Evolutionary conservation across 2,113 vertebrate genomes (phyloP).

Genomic region (Lanius collurio): DNA sequence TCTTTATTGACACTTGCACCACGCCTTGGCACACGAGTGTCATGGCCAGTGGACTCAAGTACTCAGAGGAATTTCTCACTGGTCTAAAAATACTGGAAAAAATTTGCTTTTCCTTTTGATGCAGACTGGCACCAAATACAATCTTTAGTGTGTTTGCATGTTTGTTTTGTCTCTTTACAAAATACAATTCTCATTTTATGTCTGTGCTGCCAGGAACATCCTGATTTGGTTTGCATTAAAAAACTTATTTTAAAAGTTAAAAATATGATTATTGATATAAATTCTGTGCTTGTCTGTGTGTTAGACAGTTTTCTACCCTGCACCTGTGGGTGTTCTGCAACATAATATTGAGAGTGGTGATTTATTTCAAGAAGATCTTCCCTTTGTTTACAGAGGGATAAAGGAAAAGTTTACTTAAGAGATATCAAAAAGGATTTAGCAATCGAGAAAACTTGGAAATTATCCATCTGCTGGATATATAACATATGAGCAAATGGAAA

Average conservation of each 20-base stretch:
- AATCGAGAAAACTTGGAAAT: conserved; percentile 65
- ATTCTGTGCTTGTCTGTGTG: not conserved
- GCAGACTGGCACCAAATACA: not conserved
- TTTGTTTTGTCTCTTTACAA: not conserved
- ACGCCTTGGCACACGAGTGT: not conserved
- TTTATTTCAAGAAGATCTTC: not conserved
- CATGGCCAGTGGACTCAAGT: not conserved
- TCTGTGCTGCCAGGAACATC: not conserved
- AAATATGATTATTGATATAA: not conserved
- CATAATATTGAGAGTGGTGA: not conserved
- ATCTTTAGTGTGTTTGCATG: not conserved
- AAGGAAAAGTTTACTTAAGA: conserved; percentile 38
- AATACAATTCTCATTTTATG: not conserved
- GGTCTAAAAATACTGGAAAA: not conserved
- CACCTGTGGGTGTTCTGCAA: conserved; percentile 3
- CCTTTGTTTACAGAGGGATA: conserved; percentile 12
- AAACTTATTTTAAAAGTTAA: not conserved
- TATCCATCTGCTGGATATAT: conserved; percentile 24
- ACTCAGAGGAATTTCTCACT: not conserved
- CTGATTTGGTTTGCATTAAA: not conserved
- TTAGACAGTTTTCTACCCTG: not conserved
- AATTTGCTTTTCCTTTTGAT: not conserved
- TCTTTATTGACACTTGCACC: not conserved
- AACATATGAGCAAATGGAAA: conserved; percentile 47
- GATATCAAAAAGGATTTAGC: conserved; percentile 44